Percentiles rank a stretch among this genome's conserved stretches.
These are phyloP conservation scores for Chlamydotis undulata DNA, from an alignment of 2,113 vertebrate species.

Conservation along the genomic window DNA sequence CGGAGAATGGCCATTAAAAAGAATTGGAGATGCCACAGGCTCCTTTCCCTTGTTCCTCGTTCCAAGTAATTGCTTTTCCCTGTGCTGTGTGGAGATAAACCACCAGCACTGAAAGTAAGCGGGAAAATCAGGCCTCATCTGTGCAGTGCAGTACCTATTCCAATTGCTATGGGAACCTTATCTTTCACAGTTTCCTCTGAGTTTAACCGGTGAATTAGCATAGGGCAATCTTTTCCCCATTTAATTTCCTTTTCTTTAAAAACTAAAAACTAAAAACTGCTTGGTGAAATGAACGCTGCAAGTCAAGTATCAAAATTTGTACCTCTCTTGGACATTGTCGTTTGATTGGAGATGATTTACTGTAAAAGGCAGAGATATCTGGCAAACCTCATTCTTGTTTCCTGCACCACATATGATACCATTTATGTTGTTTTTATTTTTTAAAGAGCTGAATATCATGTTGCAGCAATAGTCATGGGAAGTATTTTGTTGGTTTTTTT, in stretches of 20 bases:
- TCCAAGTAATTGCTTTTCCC: slow-evolving; percentile 45
- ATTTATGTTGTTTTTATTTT: not conserved
- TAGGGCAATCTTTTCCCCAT: not conserved
- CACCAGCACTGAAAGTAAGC: not conserved
- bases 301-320: not conserved
- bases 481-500: not conserved
- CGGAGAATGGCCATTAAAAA: not conserved
- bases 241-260: slow-evolving; percentile 35
- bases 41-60: not conserved
- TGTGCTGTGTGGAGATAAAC: slow-evolving; percentile 43
- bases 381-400: not conserved
- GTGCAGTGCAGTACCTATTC: not conserved
- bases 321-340: not conserved
- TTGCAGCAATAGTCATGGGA: not conserved
- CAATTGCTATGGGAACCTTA: slow-evolving; percentile 61
- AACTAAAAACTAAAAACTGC: not conserved
- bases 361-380: not conserved
- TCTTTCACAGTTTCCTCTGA: not conserved
- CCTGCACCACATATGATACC: not conserved
- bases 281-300: not conserved
- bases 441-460: not conserved
- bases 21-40: not conserved
- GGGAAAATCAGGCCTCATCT: not conserved
- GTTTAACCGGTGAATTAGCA: slow-evolving; percentile 36
- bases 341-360: not conserved